Percentiles rank a stretch among this genome's conserved stretches.
Conservation (phyloP, 2,797 vertebrate genomes). For the Chloroceryle amazona region DNA sequence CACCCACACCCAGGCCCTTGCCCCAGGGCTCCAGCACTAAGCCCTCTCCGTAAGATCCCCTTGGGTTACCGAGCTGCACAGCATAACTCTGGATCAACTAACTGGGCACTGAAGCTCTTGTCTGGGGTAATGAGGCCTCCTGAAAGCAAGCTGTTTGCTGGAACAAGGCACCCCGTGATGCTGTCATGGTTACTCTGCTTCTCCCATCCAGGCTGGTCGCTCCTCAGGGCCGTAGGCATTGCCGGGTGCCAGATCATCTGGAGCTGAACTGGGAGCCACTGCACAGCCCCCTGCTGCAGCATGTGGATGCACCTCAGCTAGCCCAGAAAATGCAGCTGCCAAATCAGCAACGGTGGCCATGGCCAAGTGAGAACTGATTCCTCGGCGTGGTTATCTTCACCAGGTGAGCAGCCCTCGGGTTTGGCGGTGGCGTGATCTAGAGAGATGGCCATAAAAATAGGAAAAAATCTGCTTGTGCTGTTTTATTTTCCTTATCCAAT, state of each 20-base stretch:
- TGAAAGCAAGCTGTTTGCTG: background rate
- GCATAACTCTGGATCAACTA: background rate
- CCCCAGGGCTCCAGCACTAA: background rate
- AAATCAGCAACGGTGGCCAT: background rate
- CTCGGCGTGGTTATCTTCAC: background rate
- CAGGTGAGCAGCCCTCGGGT: background rate
- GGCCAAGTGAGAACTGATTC: background rate
- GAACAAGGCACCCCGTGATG: fast-evolving
- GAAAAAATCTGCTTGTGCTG: background rate
- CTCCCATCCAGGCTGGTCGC: background rate
- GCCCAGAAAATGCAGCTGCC: background rate
- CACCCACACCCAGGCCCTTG: no score
- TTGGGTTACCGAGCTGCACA: background rate
- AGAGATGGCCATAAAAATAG: background rate
- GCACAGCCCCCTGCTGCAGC: background rate
- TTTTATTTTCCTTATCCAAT: background rate
- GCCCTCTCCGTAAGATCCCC: background rate
- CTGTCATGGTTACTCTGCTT: fast-evolving
- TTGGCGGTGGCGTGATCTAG: background rate
- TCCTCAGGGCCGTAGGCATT: fast-evolving
- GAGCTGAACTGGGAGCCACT: background rate
- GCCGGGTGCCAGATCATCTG: no score
- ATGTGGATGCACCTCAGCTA: fast-evolving
- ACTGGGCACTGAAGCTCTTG: background rate
- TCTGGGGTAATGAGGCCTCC: background rate